These are phyloP conservation scores for Amphimedon queenslandica DNA, from an alignment of 37 sponge, comb jelly and placozoan genomes.

Conservation along the genomic window DNA sequence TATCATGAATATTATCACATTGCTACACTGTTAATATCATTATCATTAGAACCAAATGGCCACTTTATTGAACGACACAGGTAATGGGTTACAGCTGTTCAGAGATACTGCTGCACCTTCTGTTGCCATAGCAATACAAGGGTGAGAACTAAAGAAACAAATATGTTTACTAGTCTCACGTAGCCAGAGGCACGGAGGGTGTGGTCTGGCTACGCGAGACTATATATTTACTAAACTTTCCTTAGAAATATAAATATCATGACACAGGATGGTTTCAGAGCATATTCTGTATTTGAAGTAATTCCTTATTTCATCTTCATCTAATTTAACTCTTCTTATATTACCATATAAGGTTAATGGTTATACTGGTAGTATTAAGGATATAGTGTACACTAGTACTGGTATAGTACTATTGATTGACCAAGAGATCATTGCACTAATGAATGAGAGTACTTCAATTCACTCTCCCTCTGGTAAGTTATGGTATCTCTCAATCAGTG, in stretches of 20 bases:
- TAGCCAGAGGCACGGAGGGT: too few species aligned
- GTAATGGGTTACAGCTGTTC: too few species aligned
- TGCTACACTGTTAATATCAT: too few species aligned
- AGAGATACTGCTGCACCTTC: background rate
- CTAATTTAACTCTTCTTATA: background rate
- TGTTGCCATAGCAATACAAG: background rate
- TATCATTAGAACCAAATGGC: too few species aligned
- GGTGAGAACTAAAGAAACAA: background rate
- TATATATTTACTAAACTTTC: background rate
- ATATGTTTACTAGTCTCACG: too few species aligned
- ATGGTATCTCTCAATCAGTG: too few species aligned
- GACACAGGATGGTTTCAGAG: conserved; percentile 17
- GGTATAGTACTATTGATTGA: background rate
- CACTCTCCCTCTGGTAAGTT: too few species aligned
- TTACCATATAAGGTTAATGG: background rate
- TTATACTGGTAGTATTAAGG: background rate
- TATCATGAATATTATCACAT: too few species aligned
- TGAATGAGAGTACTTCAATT: background rate
- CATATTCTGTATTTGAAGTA: conserved; percentile 11
- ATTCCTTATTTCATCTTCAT: background rate
- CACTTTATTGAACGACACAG: too few species aligned
- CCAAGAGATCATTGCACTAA: background rate
- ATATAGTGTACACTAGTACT: background rate
- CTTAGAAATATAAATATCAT: background rate
- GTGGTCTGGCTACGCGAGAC: too few species aligned